A percentile compares a stretch with the other conserved stretches of the same genome.
Evolutionary conservation across 2,888 invertebrate genomes (phyloP).

Genomic region (Operophtera brumata): DNA sequence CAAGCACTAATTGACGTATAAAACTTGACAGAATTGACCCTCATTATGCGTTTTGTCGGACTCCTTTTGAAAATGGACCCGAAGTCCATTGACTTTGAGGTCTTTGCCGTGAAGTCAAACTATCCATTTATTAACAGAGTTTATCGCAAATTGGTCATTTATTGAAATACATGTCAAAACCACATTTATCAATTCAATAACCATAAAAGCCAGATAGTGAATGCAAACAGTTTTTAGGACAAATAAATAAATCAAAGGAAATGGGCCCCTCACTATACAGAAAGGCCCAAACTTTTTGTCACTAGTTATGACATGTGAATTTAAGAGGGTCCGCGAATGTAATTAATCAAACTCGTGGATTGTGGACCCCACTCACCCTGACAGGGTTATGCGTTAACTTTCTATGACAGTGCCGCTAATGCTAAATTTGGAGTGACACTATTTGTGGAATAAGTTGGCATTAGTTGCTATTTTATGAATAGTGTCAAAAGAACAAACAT

Average conservation of each 20-base stretch:
- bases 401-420: conserved; percentile 34
- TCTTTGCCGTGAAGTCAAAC: too few relatives aligned
- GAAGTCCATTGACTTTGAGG: too few relatives aligned
- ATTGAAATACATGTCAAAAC: too few relatives aligned
- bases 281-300: conserved; percentile 52
- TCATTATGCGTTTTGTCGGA: too few relatives aligned
- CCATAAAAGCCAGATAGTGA: neutral
- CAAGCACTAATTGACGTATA: too few relatives aligned
- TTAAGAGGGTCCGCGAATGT: conserved; percentile 57
- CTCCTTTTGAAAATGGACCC: too few relatives aligned
- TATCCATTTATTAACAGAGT: too few relatives aligned
- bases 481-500: too few relatives aligned
- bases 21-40: too few relatives aligned
- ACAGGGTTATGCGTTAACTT: conserved; percentile 47
- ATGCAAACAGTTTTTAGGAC: conserved; percentile 2
- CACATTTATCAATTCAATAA: too few relatives aligned
- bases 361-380: conserved; percentile 46
- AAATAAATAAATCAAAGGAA: conserved; percentile 13
- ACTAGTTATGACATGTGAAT: conserved; percentile 61
- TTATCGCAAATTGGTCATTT: too few relatives aligned
- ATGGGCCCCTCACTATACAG: conserved; percentile 14
- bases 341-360: conserved; percentile 60
- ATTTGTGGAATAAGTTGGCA: neutral
- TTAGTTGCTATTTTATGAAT: neutral
- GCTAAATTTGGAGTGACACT: neutral